phyloP scores from a whole-genome alignment of 2,113 vertebrate species.

The Lethenteron reissneri region DNA sequence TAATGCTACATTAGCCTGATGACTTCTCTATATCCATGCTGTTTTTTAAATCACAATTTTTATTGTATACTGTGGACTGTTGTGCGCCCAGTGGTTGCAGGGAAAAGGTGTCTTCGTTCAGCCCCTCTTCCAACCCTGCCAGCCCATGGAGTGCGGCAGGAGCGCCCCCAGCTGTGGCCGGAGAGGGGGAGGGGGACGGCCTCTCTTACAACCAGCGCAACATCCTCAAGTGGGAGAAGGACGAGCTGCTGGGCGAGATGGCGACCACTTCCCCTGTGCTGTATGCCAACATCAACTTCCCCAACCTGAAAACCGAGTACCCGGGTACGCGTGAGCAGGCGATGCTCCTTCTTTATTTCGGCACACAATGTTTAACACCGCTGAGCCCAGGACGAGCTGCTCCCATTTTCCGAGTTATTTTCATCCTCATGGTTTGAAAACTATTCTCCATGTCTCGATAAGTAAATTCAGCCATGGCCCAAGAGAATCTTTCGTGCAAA shows the following conservation, averaged over 20 bases:
- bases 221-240: constrained; percentile 89
- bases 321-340: constrained; percentile 31
- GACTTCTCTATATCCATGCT: not conserved
- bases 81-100: constrained; percentile 19
- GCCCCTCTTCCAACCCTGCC: constrained; percentile 27
- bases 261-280: constrained; percentile 86
- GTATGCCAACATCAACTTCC: constrained; percentile 81
- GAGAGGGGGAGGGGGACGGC: constrained; percentile 46
- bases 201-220: constrained; percentile 71
- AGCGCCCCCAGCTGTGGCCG: constrained; percentile 21
- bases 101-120: constrained; percentile 48
- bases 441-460: too few species aligned
- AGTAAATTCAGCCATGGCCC: too few species aligned
- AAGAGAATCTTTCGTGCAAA: too few species aligned
- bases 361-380: too few species aligned
- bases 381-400: too few species aligned
- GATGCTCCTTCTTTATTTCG: not conserved
- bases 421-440: too few species aligned
- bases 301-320: constrained; percentile 59
- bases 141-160: constrained; percentile 30
- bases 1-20: too few species aligned
- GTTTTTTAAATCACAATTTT: constrained; percentile 6
- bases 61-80: not conserved
- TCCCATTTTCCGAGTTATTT: too few species aligned
- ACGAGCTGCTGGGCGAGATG: constrained; percentile 67